phyloP scores from a whole-genome alignment of 2,113 vertebrate species.

The Cinclus mexicanus region DNA sequence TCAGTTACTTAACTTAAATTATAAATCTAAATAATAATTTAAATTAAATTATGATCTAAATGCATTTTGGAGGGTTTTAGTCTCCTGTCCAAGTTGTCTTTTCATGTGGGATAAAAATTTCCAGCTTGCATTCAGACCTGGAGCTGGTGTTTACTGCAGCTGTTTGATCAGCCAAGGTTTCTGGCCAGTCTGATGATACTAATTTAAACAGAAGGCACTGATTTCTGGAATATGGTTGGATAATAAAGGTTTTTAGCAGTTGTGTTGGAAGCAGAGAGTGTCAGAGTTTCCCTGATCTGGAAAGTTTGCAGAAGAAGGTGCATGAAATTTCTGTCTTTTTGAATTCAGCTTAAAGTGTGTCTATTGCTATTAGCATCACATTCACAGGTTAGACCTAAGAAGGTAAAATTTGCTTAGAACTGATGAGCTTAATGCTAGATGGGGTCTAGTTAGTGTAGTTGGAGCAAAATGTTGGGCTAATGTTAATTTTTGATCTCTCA shows the following conservation, averaged over 20 bases:
- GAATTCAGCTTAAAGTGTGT: neutral
- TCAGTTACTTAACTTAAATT: neutral
- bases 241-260: neutral
- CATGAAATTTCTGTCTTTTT: neutral
- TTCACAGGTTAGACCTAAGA: neutral
- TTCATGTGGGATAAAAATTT: neutral
- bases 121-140: neutral
- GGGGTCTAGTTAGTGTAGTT: neutral
- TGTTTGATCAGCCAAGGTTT: neutral
- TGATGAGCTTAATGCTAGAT: neutral
- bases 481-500: slow-evolving; percentile 22
- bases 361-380: neutral
- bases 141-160: neutral
- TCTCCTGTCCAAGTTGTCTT: neutral
- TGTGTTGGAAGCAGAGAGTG: neutral
- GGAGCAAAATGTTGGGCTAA: neutral
- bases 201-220: neutral
- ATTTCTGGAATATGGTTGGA: neutral
- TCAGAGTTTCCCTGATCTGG: neutral
- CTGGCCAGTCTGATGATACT: neutral
- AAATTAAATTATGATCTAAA: neutral
- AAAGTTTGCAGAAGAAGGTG: neutral
- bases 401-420: neutral
- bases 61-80: neutral
- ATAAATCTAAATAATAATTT: neutral